Evolutionary conservation across 2,797 vertebrate species (phyloP), one percentile per base, ranked within the genome.

Genomic region (Cynopterus sphinx): DNA sequence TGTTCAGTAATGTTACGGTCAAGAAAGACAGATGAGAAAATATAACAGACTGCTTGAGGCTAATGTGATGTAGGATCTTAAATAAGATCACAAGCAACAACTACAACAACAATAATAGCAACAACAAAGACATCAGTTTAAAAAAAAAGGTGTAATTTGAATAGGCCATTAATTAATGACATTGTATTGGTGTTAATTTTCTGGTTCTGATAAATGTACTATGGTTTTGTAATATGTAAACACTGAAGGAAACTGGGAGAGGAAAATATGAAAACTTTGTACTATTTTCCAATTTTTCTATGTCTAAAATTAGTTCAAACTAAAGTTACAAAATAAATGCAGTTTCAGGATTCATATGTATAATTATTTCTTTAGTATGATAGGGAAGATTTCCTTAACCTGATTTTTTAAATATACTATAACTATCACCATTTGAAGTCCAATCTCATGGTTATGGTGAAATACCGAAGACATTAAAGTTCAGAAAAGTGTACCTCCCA

Each of bases 281-380:
- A 19, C 12, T 65, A 55, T 49, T 94, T 89, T 90, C 75, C 51
- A 51, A 71, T 15, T 74, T 90, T 71, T 24, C 33, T 82, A 1
- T 55, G 9, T 87, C 57, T 74, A 89, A 91, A 92, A 61, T 12
- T n/a, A 79, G 15, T 53, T 82, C 6, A 95, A 83, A 81, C 55
- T 88, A 82, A 86, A 91, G 22, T 70, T 75, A 61, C 24, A 61
- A 87, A 87, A 68, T 77, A 86, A 91, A 85, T 26, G 46, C 16
- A 43, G 9, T 49, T 22, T 36, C 11, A 79, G 26, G 24, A 41
- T 41, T 41, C 39, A 57, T 22, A 36, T n/a, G 51, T 84, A 53
- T 15, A 71, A 31, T 68, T 11, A 79, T 78, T 87, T 87, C 49
- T n/a, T 79, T 15, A 90, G 4, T 43, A 46, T 68, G 28, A 84